Percentiles rank a stretch among this genome's conserved stretches.
Conservation (phyloP, 2,113 vertebrate genomes). For the Peromyscus leucopus region DNA sequence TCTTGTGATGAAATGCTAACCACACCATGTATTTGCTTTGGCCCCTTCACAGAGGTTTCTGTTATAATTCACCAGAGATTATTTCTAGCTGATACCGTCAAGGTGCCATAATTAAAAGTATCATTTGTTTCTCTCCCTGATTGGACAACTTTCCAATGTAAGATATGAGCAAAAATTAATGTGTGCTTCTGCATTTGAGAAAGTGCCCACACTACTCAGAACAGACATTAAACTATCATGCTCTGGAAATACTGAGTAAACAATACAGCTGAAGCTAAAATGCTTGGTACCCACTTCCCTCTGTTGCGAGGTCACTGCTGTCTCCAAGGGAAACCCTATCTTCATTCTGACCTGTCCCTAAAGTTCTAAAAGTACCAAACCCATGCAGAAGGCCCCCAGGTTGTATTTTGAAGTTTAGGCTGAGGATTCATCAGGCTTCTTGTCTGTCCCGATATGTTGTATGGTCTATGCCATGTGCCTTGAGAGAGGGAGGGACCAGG, state of each 20-base stretch:
- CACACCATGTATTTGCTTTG: background rate
- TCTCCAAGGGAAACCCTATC: background rate
- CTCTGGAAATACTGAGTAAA: background rate
- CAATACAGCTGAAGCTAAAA: background rate
- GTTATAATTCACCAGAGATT: too few species aligned
- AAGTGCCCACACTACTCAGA: background rate
- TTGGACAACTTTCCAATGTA: background rate
- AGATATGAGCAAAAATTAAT: background rate
- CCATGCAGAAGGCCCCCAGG: background rate
- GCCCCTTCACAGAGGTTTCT: background rate
- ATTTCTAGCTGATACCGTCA: background rate
- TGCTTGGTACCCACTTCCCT: background rate
- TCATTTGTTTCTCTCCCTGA: background rate
- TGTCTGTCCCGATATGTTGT: background rate
- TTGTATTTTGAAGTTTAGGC: background rate
- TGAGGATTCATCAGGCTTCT: background rate
- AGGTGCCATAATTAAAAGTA: background rate
- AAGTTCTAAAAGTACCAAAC: background rate
- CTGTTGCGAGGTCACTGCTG: background rate
- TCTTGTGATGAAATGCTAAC: background rate
- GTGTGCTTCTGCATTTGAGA: too few species aligned
- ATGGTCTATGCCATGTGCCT: background rate
- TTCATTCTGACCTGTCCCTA: background rate
- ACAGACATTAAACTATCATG: background rate
- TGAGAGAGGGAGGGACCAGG: background rate